A percentile compares a stretch with the other conserved stretches of the same genome.
phyloP scores from a whole-genome alignment of 1,140 invertebrate species.

The Aphis craccivora region DNA sequence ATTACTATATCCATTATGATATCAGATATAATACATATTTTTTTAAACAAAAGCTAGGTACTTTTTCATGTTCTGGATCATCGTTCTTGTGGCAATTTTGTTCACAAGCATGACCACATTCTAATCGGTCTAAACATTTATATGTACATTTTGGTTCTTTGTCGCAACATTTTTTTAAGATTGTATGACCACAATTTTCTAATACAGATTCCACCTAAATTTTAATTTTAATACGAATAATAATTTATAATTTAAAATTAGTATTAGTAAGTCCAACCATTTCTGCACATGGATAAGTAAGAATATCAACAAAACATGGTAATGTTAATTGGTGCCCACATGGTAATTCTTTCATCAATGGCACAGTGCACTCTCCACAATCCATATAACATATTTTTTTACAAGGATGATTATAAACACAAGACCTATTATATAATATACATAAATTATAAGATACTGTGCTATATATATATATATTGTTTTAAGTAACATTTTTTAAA shows the following conservation, averaged over 20 bases:
- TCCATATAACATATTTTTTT: constrained; percentile 65
- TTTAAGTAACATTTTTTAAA: too few relatives aligned
- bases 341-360: constrained; percentile 64
- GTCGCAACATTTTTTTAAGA: constrained; percentile 55
- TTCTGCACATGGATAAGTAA: constrained; percentile 63
- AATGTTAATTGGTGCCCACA: constrained; percentile 66
- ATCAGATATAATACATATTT: neutral
- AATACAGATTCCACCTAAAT: constrained; percentile 42
- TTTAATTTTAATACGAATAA: neutral
- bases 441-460: neutral
- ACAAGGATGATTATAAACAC: constrained; percentile 66
- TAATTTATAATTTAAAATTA: neutral
- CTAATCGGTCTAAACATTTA: constrained; percentile 55
- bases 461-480: neutral
- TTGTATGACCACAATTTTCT: constrained; percentile 66
- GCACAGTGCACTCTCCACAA: constrained; percentile 66
- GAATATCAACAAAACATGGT: constrained; percentile 64
- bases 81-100: constrained; percentile 59
- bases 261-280: constrained; percentile 61
- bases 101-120: constrained; percentile 61
- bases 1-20: neutral
- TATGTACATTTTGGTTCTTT: constrained; percentile 29
- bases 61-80: constrained; percentile 60
- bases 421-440: constrained; percentile 61
- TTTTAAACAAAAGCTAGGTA: neutral